These are phyloP conservation scores for Thaumetopoea pityocampa DNA, from an alignment of 1,140 invertebrate species.

Conservation along the genomic window DNA sequence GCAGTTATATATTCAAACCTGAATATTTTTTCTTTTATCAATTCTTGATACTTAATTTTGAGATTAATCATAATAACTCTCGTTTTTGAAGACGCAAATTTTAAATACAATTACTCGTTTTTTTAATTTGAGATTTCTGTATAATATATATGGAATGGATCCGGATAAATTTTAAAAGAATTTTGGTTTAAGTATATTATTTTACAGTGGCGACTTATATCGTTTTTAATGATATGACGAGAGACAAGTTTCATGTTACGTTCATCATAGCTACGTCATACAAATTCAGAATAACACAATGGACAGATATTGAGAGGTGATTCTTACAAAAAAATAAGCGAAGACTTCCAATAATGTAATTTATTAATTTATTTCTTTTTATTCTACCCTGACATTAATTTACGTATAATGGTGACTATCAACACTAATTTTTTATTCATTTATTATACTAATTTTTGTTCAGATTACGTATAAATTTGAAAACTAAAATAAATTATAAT, in stretches of 20 bases:
- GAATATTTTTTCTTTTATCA: no score
- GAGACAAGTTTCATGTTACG: conserved; percentile 33
- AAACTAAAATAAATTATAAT: conserved; percentile 26
- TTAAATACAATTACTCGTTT: no score
- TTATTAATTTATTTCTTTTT: conserved; percentile 57
- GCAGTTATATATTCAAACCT: no score
- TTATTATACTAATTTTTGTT: conserved; percentile 58
- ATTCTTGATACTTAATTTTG: no score
- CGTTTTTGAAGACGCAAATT: no score
- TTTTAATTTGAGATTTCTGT: background rate
- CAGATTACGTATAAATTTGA: conserved; percentile 47
- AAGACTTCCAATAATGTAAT: conserved; percentile 52
- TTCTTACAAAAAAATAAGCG: conserved; percentile 62
- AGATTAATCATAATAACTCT: no score
- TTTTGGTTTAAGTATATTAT: conserved; percentile 30
- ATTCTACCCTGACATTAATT: conserved; percentile 77
- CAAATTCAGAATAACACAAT: conserved; percentile 46
- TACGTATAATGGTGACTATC: conserved; percentile 76
- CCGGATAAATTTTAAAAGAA: background rate
- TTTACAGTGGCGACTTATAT: conserved; percentile 41
- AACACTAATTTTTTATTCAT: conserved; percentile 68
- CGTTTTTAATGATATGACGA: conserved; percentile 55
- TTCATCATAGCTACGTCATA: conserved; percentile 30
- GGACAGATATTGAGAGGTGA: conserved; percentile 62
- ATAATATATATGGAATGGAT: background rate